Conservation (phyloP, 1,140 invertebrate genomes). For the Macrostomum lignano region DNA sequence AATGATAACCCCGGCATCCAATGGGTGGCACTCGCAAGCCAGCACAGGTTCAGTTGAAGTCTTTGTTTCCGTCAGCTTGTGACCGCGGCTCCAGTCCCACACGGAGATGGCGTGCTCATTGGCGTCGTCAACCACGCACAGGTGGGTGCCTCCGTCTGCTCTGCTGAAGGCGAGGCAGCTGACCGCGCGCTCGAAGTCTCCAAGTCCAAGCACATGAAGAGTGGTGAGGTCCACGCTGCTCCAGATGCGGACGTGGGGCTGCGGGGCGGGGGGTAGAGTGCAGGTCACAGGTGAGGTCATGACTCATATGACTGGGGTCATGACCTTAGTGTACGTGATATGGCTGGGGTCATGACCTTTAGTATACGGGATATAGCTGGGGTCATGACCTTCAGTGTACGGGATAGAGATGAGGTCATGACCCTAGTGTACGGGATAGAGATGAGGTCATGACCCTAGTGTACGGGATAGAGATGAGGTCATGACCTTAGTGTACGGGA, state of each 20-base stretch:
- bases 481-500: too few species aligned
- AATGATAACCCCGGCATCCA: constrained; percentile 55
- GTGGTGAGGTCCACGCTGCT: constrained; percentile 63
- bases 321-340: too few species aligned
- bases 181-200: constrained; percentile 53
- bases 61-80: constrained; percentile 66
- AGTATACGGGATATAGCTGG: too few species aligned
- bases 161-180: constrained; percentile 58
- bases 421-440: too few species aligned
- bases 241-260: constrained; percentile 73
- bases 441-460: too few species aligned
- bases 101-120: constrained; percentile 60
- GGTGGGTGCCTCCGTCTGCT: constrained; percentile 49
- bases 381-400: too few species aligned
- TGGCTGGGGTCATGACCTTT: too few species aligned
- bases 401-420: too few species aligned
- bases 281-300: too few species aligned
- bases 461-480: too few species aligned
- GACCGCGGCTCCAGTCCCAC: constrained; percentile 54
- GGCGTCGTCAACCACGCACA: constrained; percentile 57
- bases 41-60: constrained; percentile 66
- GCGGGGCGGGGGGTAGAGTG: too few species aligned
- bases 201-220: constrained; percentile 50
- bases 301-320: too few species aligned
- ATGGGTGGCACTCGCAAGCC: constrained; percentile 61